Evolutionary conservation across 2,888 invertebrate species (phyloP), one percentile per base, ranked within the genome.

Genomic region (Meta bourneti): DNA sequence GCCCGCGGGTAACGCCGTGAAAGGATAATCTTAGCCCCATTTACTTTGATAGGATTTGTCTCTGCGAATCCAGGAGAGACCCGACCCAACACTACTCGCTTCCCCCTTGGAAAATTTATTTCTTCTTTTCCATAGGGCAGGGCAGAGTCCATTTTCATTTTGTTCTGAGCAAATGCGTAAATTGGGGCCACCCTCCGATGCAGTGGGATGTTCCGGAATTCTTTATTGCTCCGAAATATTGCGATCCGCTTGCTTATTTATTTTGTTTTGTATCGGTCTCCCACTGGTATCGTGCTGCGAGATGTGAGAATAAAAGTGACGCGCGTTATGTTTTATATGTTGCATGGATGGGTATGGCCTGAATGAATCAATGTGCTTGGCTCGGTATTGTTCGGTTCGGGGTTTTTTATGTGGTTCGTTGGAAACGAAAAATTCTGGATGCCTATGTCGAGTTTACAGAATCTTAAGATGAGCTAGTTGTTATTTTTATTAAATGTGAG

Each of bases 41-140:
- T 91, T 91, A 83, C 91, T 87, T 75, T 91, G 91, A 91, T 91
- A 91, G 87, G 91, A 91, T 91, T 91, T 91, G 87, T 91, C 87
- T 81, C 69, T 49, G 48, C 71, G 86, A 77, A 89, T 48, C 72
- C n/a, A 52, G 20, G 69, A 69, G 54, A 70, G n/a, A 79, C 34
- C 19, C 20, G 72, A 70, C 34, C 71, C 19, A 51, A 54, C 34
- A 34, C 16, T 77, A 16, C 6, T 71, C 71, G 71, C 9, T 20
- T 49, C 34, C 34, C n/a, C 79, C 51, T 11, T 20, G 77, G 52
- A 48, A 83, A 90, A 85, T 86, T 81, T 85, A 74, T 85, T 81
- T 81, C 70, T 69, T 90, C 34, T 20, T 11, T 51, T 20, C 52
- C 61, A 61, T 61, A 61, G 61, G 61, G 34, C 34, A 34, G 34